Evolutionary conservation across 2,888 invertebrate species (phyloP).

Genomic region (Nephrotoma flavescens): DNA sequence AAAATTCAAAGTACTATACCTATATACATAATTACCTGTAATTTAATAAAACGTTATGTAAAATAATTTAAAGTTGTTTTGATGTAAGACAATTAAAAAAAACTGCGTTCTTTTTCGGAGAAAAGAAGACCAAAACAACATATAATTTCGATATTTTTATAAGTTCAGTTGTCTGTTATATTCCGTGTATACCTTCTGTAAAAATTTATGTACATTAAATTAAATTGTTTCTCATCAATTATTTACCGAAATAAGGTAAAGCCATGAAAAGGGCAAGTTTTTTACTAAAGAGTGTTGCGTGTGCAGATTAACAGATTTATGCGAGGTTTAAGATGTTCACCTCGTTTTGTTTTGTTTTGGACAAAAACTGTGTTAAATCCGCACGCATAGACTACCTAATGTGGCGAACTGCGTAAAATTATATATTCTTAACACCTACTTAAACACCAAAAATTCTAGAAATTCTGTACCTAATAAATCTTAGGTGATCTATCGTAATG

Average conservation of each 20-base stretch:
- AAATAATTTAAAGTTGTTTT: neutral
- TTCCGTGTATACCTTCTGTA: neutral
- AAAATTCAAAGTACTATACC: neutral
- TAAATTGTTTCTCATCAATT: neutral
- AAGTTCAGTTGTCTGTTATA: neutral
- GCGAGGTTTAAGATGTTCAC: neutral
- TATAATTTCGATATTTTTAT: neutral
- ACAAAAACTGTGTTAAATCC: neutral
- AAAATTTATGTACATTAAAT: neutral
- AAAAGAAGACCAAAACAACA: neutral
- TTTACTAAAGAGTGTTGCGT: neutral
- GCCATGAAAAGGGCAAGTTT: neutral
- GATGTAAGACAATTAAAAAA: neutral
- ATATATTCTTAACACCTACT: neutral
- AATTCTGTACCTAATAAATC: neutral
- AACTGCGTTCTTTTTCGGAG: neutral
- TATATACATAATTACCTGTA: neutral
- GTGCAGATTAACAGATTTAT: neutral
- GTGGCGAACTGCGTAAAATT: neutral
- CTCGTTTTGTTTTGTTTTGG: neutral
- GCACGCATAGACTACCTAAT: neutral
- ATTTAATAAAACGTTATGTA: neutral
- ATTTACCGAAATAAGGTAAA: neutral
- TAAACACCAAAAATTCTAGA: neutral
- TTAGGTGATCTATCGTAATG: neutral